phyloP scores from a whole-genome alignment of 2,888 invertebrate species.

The Eupsilia transversa region DNA sequence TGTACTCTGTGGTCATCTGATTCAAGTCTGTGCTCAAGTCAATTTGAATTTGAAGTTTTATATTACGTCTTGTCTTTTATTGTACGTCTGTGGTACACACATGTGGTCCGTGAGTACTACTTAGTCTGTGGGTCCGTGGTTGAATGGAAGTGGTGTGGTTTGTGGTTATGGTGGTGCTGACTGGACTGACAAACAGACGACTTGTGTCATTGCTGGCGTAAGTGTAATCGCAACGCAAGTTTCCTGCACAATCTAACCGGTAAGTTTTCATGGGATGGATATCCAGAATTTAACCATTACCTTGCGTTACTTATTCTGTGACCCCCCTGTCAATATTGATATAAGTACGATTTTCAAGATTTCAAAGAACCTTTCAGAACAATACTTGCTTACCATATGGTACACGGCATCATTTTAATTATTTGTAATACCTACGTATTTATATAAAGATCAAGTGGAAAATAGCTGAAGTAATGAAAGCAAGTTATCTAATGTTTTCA shows the following conservation, averaged over 20 bases:
- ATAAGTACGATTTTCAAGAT: neutral
- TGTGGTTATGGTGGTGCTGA: neutral
- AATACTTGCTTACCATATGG: conserved; percentile 26
- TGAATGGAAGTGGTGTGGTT: neutral
- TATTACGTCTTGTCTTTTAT: no score
- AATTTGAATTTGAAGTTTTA: no score
- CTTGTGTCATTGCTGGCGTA: conserved; percentile 18
- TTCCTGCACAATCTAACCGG: conserved; percentile 13
- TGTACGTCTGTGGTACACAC: no score
- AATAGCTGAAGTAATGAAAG: neutral
- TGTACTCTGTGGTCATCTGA: no score
- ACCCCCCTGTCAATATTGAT: neutral
- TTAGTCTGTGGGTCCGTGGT: no score
- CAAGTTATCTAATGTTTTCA: neutral
- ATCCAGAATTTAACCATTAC: neutral
- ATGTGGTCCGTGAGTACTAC: no score
- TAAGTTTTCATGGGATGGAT: conserved; percentile 18
- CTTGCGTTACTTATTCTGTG: neutral
- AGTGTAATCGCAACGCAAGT: conserved; percentile 1
- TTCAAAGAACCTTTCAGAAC: neutral
- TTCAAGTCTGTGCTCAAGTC: no score
- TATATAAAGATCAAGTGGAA: neutral
- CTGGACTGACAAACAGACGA: neutral
- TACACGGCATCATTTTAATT: conserved; percentile 6
- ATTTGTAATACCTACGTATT: neutral